Percentiles rank a stretch among this genome's conserved stretches.
These are phyloP conservation scores for Chunga burmeisteri DNA, from an alignment of 2,113 vertebrate genomes.

Conservation along the genomic window DNA sequence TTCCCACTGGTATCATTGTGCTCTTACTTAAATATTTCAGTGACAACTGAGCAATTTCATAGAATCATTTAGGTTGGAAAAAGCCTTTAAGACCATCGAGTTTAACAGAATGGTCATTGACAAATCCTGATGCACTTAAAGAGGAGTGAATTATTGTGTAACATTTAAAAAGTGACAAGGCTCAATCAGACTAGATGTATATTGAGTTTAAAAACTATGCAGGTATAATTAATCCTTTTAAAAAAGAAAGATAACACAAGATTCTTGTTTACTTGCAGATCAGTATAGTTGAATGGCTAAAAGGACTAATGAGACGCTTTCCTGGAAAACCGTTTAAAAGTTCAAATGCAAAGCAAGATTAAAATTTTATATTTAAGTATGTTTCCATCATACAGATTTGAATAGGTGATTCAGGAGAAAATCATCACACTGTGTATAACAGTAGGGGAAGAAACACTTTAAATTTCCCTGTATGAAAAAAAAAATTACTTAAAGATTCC, in stretches of 20 bases:
- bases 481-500: not conserved
- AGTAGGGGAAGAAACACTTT: not conserved
- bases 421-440: rapidly evolving
- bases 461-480: not conserved
- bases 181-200: not conserved
- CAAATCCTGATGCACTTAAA: rapidly evolving
- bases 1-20: not conserved
- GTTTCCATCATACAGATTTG: slow-evolving; percentile 8
- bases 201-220: not conserved
- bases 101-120: not conserved
- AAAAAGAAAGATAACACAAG: not conserved
- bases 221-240: not conserved
- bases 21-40: not conserved
- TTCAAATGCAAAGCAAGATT: slow-evolving; percentile 29
- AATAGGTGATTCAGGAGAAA: not conserved
- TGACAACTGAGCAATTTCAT: not conserved
- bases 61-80: not conserved
- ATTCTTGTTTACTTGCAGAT: slow-evolving; percentile 6
- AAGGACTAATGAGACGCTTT: not conserved
- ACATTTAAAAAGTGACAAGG: not conserved
- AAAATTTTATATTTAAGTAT: slow-evolving; percentile 26
- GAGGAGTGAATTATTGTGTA: not conserved
- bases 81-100: not conserved
- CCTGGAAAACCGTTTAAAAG: not conserved
- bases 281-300: not conserved